Evolutionary conservation across 2,888 invertebrate genomes (phyloP).

Genomic region (Eupithecia dodoneata): DNA sequence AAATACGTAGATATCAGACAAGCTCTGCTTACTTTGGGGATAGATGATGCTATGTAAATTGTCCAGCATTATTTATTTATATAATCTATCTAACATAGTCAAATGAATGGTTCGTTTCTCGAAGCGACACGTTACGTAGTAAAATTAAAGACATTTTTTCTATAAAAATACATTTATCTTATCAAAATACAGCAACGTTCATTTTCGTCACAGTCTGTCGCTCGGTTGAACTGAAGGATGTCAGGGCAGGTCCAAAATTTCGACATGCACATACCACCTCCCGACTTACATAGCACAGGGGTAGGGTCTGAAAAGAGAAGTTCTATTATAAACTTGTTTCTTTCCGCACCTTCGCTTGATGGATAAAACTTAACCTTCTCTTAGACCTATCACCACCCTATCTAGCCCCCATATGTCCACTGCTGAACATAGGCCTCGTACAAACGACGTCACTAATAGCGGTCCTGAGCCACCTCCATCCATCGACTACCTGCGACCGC

Average conservation of each 20-base stretch:
- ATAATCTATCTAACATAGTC: too few relatives aligned
- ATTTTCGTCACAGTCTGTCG: slow-evolving; percentile 34
- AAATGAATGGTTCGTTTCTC: too few relatives aligned
- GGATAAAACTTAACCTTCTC: neutral
- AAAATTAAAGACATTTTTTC: neutral
- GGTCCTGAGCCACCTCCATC: too few relatives aligned
- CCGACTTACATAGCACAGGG: slow-evolving; percentile 20
- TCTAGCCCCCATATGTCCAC: too few relatives aligned
- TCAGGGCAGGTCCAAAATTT: slow-evolving; percentile 22
- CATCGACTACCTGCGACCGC: too few relatives aligned
- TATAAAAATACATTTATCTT: slow-evolving; percentile 26
- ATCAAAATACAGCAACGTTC: slow-evolving; percentile 39
- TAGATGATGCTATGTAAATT: too few relatives aligned
- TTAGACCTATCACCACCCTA: neutral
- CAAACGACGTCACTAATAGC: too few relatives aligned
- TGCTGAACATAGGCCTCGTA: too few relatives aligned
- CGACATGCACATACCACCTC: slow-evolving; percentile 37
- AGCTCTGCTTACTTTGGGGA: too few relatives aligned
- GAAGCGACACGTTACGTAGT: neutral
- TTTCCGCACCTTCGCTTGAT: neutral
- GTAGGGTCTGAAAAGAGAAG: slow-evolving; percentile 28
- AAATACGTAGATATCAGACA: too few relatives aligned
- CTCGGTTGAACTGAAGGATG: slow-evolving; percentile 5
- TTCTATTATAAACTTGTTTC: neutral
- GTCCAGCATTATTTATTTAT: too few relatives aligned